Evolutionary conservation across 2,888 invertebrate species (phyloP).

Genomic region (Phasia obesa): DNA sequence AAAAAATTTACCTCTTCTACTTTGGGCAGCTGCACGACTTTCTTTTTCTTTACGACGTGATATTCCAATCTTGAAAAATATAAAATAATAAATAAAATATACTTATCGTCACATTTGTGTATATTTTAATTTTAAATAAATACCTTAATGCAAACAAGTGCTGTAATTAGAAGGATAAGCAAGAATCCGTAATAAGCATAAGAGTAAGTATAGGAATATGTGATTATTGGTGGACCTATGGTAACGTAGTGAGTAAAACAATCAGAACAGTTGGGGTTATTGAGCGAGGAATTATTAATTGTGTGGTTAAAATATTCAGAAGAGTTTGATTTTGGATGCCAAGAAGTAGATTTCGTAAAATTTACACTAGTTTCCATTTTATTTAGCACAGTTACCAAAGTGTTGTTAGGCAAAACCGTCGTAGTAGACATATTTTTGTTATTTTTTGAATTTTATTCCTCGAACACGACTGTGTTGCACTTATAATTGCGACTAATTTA

Average conservation of each 20-base stretch:
- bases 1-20: conserved; percentile 50
- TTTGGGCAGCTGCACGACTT: conserved; percentile 24
- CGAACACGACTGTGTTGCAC: conserved; percentile 36
- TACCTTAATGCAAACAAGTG: conserved; percentile 55
- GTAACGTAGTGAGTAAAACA: conserved; percentile 30
- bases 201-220: conserved; percentile 38
- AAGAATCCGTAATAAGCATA: conserved; percentile 44
- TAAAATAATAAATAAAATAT: background rate
- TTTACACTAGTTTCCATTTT: background rate
- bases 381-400: conserved; percentile 26
- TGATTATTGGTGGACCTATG: conserved; percentile 9
- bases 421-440: conserved; percentile 18
- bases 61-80: conserved; percentile 42
- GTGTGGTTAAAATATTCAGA: conserved; percentile 23
- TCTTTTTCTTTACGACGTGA: conserved; percentile 37
- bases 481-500: conserved; percentile 58
- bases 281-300: background rate
- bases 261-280: conserved; percentile 22
- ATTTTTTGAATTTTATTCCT: background rate
- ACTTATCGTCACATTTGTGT: too few species aligned
- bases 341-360: background rate
- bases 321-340: conserved; percentile 4
- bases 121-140: background rate
- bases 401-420: background rate
- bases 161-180: conserved; percentile 36